Percentiles rank a stretch among this genome's conserved stretches.
Evolutionary conservation across 2,113 vertebrate genomes (phyloP).

Genomic region (Microtus montanus): DNA sequence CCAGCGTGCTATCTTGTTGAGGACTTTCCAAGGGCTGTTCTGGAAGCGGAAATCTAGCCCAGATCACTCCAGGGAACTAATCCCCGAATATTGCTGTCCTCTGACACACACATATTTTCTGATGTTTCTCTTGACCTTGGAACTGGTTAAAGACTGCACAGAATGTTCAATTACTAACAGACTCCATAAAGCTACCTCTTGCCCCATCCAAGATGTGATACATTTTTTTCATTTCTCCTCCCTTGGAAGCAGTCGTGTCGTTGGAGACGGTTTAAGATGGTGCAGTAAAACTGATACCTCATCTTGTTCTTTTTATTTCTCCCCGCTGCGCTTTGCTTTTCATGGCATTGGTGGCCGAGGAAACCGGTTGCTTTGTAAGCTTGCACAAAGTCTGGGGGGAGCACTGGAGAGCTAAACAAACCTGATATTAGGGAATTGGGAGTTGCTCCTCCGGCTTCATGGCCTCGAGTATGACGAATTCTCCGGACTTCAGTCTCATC

Average conservation of each 20-base stretch:
- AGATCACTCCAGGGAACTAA: constrained; percentile 75
- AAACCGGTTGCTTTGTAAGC: not conserved
- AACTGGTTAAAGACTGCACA: constrained; percentile 61
- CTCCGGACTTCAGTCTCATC: not conserved
- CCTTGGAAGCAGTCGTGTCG: not conserved
- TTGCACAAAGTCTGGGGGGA: constrained; percentile 1
- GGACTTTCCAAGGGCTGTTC: constrained; percentile 66
- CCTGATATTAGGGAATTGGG: not conserved
- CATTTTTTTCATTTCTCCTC: no score
- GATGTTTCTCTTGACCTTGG: constrained; percentile 74
- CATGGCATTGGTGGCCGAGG: not conserved
- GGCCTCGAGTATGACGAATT: not conserved
- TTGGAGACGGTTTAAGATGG: not conserved
- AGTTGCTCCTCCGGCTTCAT: not conserved
- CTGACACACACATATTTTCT: constrained; percentile 64
- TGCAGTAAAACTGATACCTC: not conserved
- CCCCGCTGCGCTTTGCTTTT: not conserved
- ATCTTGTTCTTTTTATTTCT: not conserved
- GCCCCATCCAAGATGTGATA: not conserved
- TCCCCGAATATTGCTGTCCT: constrained; percentile 68
- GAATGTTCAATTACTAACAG: constrained; percentile 54
- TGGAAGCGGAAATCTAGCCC: constrained; percentile 70
- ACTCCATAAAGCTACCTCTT: not conserved
- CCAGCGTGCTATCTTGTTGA: constrained; percentile 41
- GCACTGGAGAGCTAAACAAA: not conserved